phyloP scores from a whole-genome alignment of 1,140 invertebrate genomes.

The Habropoda laboriosa region DNA sequence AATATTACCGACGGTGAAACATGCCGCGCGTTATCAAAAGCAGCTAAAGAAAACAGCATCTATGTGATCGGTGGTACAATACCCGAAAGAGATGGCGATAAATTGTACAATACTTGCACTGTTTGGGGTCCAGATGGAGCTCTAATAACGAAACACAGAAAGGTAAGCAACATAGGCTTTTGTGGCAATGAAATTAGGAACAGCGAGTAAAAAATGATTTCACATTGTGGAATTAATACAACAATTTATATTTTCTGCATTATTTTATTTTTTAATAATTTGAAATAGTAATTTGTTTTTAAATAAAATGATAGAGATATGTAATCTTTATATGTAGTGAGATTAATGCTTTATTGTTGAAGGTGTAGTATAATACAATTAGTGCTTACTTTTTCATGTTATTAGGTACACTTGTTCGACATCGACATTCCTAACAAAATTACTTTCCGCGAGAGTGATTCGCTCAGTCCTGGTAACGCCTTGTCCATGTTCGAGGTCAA shows the following conservation, averaged over 20 bases:
- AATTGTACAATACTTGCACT: conserved; percentile 95
- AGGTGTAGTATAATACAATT: background rate
- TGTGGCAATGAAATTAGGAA: background rate
- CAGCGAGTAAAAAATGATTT: background rate
- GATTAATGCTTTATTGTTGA: background rate
- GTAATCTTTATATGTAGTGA: too few relatives aligned
- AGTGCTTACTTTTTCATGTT: conserved; percentile 52
- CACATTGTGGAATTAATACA: too few relatives aligned
- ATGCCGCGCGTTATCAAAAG: conserved; percentile 85
- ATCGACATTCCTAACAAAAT: conserved; percentile 97
- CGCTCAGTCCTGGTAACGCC: conserved; percentile 88
- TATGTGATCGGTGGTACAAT: conserved; percentile 95
- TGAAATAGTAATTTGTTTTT: too few relatives aligned
- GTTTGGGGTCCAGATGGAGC: conserved; percentile 92
- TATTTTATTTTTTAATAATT: background rate
- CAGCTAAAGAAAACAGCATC: conserved; percentile 90
- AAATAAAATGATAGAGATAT: background rate
- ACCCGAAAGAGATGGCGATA: conserved; percentile 88
- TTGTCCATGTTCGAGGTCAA: conserved; percentile 89
- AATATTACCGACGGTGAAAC: conserved; percentile 90
- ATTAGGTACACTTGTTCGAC: conserved; percentile 95
- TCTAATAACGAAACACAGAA: conserved; percentile 88
- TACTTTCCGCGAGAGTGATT: conserved; percentile 96
- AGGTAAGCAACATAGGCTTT: conserved; percentile 80
- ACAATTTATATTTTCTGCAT: background rate